phyloP scores from a whole-genome alignment of 2,888 invertebrate genomes.

The Nowickia ferox region DNA sequence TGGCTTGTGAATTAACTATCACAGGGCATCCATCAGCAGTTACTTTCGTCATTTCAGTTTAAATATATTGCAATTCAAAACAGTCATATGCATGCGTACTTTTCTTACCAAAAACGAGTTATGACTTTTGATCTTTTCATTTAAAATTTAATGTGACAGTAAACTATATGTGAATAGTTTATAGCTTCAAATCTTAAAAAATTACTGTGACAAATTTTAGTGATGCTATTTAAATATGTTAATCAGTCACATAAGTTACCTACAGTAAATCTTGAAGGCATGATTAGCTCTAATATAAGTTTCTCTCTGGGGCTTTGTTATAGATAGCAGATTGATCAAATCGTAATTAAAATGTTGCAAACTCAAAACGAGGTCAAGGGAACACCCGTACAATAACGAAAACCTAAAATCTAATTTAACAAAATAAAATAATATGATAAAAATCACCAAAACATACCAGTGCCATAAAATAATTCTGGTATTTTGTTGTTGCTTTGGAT shows the following conservation, averaged over 20 bases:
- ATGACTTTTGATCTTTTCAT: constrained; percentile 39
- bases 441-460: too few species aligned
- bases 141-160: constrained; percentile 14
- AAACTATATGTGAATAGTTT: constrained; percentile 28
- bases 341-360: not conserved
- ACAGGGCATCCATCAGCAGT: not conserved
- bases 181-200: constrained; percentile 17
- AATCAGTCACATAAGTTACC: constrained; percentile 13
- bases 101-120: constrained; percentile 44
- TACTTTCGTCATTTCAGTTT: not conserved
- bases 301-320: not conserved
- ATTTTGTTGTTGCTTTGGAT: too few species aligned
- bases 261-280: not conserved
- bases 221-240: constrained; percentile 34
- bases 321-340: not conserved
- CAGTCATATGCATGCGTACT: not conserved
- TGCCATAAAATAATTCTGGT: too few species aligned
- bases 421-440: too few species aligned
- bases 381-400: too few species aligned
- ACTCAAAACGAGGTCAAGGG: not conserved
- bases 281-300: not conserved
- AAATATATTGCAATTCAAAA: not conserved
- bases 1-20: not conserved
- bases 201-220: constrained; percentile 17
- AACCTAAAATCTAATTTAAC: too few species aligned